Evolutionary conservation across 2,888 invertebrate genomes (phyloP).

Genomic region (Nesidiocoris tenuis): DNA sequence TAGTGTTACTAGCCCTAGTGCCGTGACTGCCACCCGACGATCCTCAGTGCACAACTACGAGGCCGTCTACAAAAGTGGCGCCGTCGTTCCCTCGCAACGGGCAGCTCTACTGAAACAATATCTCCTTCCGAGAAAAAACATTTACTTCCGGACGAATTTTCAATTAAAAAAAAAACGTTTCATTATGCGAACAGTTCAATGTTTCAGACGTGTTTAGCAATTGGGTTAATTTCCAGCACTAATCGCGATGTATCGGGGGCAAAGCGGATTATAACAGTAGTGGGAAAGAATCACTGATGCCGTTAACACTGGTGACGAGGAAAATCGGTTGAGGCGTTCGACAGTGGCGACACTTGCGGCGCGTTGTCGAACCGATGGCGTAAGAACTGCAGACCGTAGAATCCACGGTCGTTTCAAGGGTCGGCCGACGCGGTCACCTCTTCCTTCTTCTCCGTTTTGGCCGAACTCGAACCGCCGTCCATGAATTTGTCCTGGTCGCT

Average conservation of each 20-base stretch:
- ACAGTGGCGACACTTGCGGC: background rate
- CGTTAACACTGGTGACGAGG: background rate
- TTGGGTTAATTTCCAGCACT: background rate
- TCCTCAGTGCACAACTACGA: background rate
- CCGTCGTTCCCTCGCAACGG: too few species aligned
- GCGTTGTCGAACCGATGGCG: too few species aligned
- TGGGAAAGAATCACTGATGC: background rate
- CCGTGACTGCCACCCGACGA: background rate
- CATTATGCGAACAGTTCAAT: too few species aligned
- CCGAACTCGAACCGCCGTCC: slow-evolving; percentile 7
- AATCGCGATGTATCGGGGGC: background rate
- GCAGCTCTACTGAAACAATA: too few species aligned
- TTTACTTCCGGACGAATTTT: too few species aligned
- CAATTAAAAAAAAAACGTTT: too few species aligned
- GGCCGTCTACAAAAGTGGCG: too few species aligned
- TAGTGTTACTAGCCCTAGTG: background rate
- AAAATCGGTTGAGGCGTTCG: background rate
- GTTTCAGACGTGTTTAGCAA: too few species aligned
- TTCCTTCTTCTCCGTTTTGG: slow-evolving; percentile 25
- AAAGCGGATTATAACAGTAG: background rate
- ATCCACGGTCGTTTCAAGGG: slow-evolving; percentile 1
- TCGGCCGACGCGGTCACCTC: slow-evolving; percentile 6
- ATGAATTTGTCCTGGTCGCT: slow-evolving; percentile 19
- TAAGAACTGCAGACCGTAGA: background rate
- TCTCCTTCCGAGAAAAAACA: too few species aligned